Base-by-base conservation (phyloP, 2,113 vertebrate species). In the Protobothrops flavoviridis region DNA sequence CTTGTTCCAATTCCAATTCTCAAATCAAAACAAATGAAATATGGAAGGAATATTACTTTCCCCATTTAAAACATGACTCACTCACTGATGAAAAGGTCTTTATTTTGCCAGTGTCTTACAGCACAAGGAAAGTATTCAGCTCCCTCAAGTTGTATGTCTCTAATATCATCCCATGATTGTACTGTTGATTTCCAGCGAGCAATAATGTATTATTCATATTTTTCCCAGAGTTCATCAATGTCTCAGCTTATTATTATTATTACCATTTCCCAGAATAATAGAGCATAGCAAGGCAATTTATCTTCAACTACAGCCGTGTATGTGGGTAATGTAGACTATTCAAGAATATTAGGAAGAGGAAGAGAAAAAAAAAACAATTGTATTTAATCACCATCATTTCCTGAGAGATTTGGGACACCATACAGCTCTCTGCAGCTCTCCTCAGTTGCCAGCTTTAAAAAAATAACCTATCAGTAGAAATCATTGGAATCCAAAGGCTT, bases 271-370 rank as follows among this genome's bases (percentile, higher is more conserved):
- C 52, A 93, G 95, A 96, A 97, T 97, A 97, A 97, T 95, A 96
- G 94, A 94, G 29, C 81, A 96, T 96, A 96, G 95, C 95, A 95
- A 97, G 96, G 93, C 93, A 97, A 96, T 97, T 97, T 96, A 94
- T 92, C 93, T 93, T 97, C 93, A 95, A 93, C 91, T 94, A 96
- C 90, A 94, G 94, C 94, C 57, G 61, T 0, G 0, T 95, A 81
- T 96, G 61, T 94, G 96, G 96, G 87, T 95, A 96, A 96, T 48
- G 95, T 85, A 88, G 55, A 96, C 92, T 92, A 93, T 95, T 97
- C 93, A 97, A 95, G 96, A 97, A 87, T 64, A 95, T 94, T 95
- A 89, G 50, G 29, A 39, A 56, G 33, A 57, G 81, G 74, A 29
- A 55, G 85, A 93, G 94, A 96, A 69, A 94, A 94, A 95, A 90